These are phyloP conservation scores for Kryptolebias ocellatus DNA, from an alignment of 2,797 vertebrate genomes.

Conservation along the genomic window DNA sequence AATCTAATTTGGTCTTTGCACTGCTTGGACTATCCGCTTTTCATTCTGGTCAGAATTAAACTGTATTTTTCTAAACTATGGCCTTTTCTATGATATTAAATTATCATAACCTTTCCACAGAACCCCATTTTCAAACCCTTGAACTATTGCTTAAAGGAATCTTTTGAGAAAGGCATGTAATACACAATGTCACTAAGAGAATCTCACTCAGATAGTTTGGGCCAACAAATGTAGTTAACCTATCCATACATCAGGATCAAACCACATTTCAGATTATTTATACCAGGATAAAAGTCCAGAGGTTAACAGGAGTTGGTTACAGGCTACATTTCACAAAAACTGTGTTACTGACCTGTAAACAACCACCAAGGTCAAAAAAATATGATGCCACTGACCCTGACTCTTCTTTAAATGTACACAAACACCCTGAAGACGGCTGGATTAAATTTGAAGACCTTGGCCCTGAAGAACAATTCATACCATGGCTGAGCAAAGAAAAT, in stretches of 20 bases:
- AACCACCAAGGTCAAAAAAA: conserved; percentile 24
- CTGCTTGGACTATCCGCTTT: no score
- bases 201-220: neutral
- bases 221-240: neutral
- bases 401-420: conserved; percentile 1
- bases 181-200: neutral
- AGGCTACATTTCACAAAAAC: neutral
- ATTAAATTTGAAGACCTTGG: conserved; percentile 42
- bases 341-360: neutral
- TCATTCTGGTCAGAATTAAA: no score
- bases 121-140: no score
- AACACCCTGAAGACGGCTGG: neutral
- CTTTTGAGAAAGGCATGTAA: neutral
- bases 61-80: no score
- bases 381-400: conserved; percentile 5
- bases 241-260: neutral
- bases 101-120: no score
- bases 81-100: no score
- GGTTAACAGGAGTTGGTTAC: neutral
- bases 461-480: conserved; percentile 22
- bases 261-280: neutral
- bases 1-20: no score
- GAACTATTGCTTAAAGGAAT: neutral
- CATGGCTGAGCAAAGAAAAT: conserved; percentile 41
- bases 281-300: neutral